Conservation (phyloP, 2,888 invertebrate species). For the Dendrolimus houi region DNA sequence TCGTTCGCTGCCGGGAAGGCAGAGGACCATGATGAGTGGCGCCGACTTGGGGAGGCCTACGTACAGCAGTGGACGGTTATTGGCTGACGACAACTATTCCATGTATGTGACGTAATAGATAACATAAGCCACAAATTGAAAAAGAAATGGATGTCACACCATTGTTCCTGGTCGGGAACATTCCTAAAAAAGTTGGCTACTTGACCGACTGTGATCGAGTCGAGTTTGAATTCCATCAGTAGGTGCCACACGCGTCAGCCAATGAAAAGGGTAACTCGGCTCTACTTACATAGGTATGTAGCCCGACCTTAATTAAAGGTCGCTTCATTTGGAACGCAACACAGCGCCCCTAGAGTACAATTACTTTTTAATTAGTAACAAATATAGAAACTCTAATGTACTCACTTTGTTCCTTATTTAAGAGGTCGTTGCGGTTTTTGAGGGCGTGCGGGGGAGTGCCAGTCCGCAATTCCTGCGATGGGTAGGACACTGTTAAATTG, state of each 20-base stretch:
- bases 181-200: too few relatives aligned
- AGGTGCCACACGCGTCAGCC: constrained; percentile 25
- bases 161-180: too few relatives aligned
- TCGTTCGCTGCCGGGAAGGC: too few relatives aligned
- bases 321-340: constrained; percentile 36
- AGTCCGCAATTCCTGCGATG: constrained; percentile 7
- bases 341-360: constrained; percentile 29
- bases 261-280: constrained; percentile 50
- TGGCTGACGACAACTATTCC: too few relatives aligned
- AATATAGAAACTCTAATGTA: constrained; percentile 25
- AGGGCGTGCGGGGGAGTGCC: neutral
- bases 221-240: constrained; percentile 1
- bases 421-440: neutral
- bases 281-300: constrained; percentile 23
- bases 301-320: constrained; percentile 50
- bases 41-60: too few relatives aligned
- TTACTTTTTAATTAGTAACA: constrained; percentile 57
- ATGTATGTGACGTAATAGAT: too few relatives aligned
- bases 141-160: too few relatives aligned
- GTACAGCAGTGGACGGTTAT: too few relatives aligned
- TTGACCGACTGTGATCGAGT: too few relatives aligned
- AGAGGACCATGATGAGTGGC: too few relatives aligned
- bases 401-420: constrained; percentile 25
- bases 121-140: too few relatives aligned
- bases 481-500: neutral